Conservation (phyloP, 2,888 invertebrate species). For the Argyresthia goedartella region DNA sequence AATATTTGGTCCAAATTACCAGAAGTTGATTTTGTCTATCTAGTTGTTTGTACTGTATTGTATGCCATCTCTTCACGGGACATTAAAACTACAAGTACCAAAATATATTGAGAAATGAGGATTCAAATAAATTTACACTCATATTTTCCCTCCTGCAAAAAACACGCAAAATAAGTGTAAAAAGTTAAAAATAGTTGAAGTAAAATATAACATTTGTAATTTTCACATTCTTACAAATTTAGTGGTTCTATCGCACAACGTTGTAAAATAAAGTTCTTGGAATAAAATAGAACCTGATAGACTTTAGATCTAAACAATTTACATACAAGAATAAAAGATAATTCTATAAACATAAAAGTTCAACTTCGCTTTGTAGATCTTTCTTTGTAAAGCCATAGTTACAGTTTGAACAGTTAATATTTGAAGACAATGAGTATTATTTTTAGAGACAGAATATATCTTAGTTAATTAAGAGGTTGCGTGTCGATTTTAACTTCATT, state of each 20-base stretch:
- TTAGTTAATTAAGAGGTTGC: conserved; percentile 59
- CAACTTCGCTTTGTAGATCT: conserved; percentile 54
- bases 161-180: background rate
- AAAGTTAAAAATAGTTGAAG: background rate
- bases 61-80: too few relatives aligned
- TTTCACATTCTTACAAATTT: conserved; percentile 54
- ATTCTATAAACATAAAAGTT: conserved; percentile 41
- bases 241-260: conserved; percentile 53
- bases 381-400: conserved; percentile 54
- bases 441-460: conserved; percentile 69
- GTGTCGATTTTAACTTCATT: conserved; percentile 66
- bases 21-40: too few relatives aligned
- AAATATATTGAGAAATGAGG: too few relatives aligned
- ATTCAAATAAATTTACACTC: too few relatives aligned
- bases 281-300: conserved; percentile 48
- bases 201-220: conserved; percentile 26
- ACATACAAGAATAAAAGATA: conserved; percentile 11
- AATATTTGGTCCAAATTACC: too few relatives aligned
- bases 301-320: conserved; percentile 8
- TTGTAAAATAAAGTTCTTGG: conserved; percentile 53
- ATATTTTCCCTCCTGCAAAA: too few relatives aligned
- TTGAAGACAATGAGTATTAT: conserved; percentile 58
- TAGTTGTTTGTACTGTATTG: too few relatives aligned
- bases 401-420: conserved; percentile 49
- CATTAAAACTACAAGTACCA: too few relatives aligned